Base-by-base conservation (phyloP, 2,888 invertebrate species). In the Tryphoninae sp. region DNA sequence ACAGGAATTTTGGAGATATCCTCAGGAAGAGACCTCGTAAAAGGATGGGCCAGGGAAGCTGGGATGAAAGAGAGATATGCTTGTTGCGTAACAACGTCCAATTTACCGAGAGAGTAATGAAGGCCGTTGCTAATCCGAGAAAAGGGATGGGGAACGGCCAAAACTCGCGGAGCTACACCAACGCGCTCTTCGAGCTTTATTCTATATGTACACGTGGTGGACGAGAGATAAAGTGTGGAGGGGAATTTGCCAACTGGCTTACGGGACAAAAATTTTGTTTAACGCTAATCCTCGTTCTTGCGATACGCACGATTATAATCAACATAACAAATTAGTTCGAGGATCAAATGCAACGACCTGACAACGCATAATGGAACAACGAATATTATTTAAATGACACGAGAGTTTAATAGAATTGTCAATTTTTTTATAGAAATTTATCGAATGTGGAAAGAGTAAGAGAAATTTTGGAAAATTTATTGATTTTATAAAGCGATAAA, bases 31-130 rank as follows among this genome's bases (percentile, higher is more conserved):
- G 26, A 45, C 23, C 33, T 16, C 6, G 42, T 62, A 33, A 55
- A 75, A 40, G 75, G 49, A 19, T 19, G 59, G 58, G 58, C 11
- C 16, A 53, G 45, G 23, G 22, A 49, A 53, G 53, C 26, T 42
- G 61, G 33, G 45, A 42, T 22, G 65, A 64, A 65, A 67, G 73
- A 45, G 75, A 76, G 80, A 83, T 78, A 76, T 80, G 82, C 80
- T 83, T 79, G 86, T 81, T 81, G 78, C 80, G 84, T 88, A 89
- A 89, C 88, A 86, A 89, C 88, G 87, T 87, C 89, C 89, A 89
- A 89, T 88, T 89, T 87, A 74, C 62, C 72, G 86, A 67, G 82
- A 85, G 78, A 80, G 77, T 78, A 79, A 78, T 82, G 83, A 82
- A 80, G 80, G 68, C 75, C 78, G 59, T 23, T 73, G 69, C 78